Base-by-base conservation (phyloP, 2,888 invertebrate genomes). In the Cryptops parisi region DNA sequence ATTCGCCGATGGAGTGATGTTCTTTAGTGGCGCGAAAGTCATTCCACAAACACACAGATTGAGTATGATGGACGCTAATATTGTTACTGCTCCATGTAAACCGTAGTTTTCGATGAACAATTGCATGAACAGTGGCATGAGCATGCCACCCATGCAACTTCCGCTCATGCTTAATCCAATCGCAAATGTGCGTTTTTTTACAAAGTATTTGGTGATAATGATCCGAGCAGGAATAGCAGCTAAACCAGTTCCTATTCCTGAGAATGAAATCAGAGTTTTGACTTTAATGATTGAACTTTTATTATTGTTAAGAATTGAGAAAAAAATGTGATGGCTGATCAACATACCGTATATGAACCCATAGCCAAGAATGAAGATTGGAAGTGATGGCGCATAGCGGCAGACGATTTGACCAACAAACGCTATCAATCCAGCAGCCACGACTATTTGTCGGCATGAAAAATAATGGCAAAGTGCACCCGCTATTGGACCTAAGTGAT, bases 241-340 rank as follows among this genome's bases (percentile, higher is more conserved):
- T 6, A 47, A 26, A 25, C 47, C 47, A 23, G n/a, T 21, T n/a
- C 47, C 47, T 3, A 47, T 47, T 5, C 25, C 47, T 47, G 26
- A 2, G 22, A 47, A 19, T n/a, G n/a, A n/a, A n/a, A n/a, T n/a
- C n/a, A n/a, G n/a, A n/a, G n/a, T n/a, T n/a, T n/a, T n/a, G n/a
- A n/a, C n/a, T n/a, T n/a, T n/a, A n/a, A n/a, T n/a, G n/a, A n/a
- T n/a, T n/a, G n/a, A n/a, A n/a, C n/a, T n/a, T n/a, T n/a, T n/a
- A 33, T 33, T 33, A 15, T 33, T 33, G 6, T 33, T 33, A 33
- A 33, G 33, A 15, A 9, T 9, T 9, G 15, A 33, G 6, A 33
- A 33, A 15, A 9, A 15, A 15, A 33, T 33, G 6, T 15, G 9
- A 33, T 9, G 15, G 6, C 15, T 9, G 6, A 33, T 15, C 15